Conservation (phyloP, 2,797 vertebrate species). For the Steatocranus sp. region DNA sequence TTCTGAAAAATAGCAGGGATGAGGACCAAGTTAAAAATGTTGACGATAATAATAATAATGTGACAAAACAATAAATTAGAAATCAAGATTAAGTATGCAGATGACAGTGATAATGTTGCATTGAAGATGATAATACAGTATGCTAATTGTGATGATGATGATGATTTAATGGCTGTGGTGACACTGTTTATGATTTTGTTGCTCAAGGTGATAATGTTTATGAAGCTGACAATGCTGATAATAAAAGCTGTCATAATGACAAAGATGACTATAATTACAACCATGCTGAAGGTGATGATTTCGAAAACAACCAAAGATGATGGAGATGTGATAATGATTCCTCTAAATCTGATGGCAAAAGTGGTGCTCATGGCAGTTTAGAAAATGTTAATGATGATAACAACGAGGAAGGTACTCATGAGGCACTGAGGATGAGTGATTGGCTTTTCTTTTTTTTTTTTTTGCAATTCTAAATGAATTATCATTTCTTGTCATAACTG, state of each 20-base stretch:
- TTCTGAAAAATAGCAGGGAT: neutral
- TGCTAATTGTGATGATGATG: neutral
- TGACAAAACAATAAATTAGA: neutral
- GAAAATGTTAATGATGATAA: neutral
- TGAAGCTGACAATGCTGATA: neutral
- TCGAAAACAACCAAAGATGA: neutral
- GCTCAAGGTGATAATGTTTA: neutral
- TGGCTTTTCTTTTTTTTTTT: conserved; percentile 1
- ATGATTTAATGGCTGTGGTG: neutral
- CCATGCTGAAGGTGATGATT: neutral
- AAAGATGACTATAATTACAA: neutral
- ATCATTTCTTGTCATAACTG: conserved; percentile 44
- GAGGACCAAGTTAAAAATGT: neutral
- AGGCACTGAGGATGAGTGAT: neutral
- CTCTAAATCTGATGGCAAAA: neutral
- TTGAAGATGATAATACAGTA: neutral
- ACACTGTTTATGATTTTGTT: neutral
- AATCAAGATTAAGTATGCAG: neutral
- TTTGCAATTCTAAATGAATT: conserved; percentile 19
- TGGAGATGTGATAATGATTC: neutral
- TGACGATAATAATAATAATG: neutral
- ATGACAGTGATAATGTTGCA: neutral
- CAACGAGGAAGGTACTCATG: neutral
- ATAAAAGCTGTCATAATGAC: neutral
- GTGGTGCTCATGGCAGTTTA: neutral